phyloP scores from a whole-genome alignment of 2,888 invertebrate species.

The Conomelus anceps region DNA sequence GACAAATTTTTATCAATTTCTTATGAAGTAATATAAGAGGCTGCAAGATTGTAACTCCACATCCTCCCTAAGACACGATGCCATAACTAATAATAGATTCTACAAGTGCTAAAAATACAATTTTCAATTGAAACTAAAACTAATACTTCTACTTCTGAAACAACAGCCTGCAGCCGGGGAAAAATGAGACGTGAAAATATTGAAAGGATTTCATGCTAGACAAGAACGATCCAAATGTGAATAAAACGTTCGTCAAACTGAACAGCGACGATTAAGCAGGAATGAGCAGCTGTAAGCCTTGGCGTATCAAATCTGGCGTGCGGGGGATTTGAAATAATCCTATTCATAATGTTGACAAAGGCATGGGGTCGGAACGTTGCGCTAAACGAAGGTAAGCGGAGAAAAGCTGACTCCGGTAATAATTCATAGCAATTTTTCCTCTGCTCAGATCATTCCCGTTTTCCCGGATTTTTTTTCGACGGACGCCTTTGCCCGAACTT shows the following conservation, averaged over 20 bases:
- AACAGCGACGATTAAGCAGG: neutral
- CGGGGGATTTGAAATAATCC: neutral
- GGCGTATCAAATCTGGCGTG: neutral
- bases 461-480: neutral
- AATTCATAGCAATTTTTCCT: neutral
- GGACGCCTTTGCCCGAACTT: neutral
- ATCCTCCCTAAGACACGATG: too few relatives aligned
- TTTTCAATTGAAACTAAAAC: too few relatives aligned
- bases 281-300: neutral
- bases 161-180: neutral
- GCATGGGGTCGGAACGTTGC: neutral
- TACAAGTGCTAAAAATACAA: too few relatives aligned
- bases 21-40: too few relatives aligned
- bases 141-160: too few relatives aligned
- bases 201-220: neutral
- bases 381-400: neutral
- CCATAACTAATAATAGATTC: too few relatives aligned
- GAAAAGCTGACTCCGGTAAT: neutral
- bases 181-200: neutral
- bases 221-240: neutral
- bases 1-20: too few relatives aligned
- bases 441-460: neutral
- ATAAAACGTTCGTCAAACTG: neutral
- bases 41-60: too few relatives aligned
- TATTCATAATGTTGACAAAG: neutral